Evolutionary conservation across 2,797 vertebrate genomes (phyloP).

Genomic region (Xenentodon cancila): DNA sequence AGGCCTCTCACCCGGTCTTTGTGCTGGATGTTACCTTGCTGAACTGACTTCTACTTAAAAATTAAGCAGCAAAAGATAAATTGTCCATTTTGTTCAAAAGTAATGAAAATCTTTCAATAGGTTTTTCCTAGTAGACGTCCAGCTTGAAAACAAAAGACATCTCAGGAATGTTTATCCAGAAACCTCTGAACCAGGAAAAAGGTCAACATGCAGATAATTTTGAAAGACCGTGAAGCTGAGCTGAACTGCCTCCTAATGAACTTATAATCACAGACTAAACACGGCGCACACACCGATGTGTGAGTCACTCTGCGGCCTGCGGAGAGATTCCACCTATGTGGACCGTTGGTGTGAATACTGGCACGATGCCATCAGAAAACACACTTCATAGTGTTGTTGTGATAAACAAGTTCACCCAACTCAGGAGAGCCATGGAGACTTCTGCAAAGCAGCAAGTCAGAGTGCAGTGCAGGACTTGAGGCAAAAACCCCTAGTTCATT

Average conservation of each 20-base stretch:
- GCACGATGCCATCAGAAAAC: constrained; percentile 46
- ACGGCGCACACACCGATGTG: constrained; percentile 45
- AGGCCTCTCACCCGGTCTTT: constrained; percentile 11
- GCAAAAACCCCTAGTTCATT: too few relatives aligned
- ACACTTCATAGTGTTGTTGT: constrained; percentile 32
- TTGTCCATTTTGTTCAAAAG: constrained; percentile 5
- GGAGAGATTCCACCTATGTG: constrained; percentile 45
- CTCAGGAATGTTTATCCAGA: constrained; percentile 9
- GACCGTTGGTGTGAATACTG: constrained; percentile 54
- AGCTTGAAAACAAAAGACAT: background rate
- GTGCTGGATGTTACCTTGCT: background rate
- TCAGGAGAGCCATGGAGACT: constrained; percentile 14
- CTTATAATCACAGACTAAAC: constrained; percentile 49
- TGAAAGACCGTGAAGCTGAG: constrained; percentile 17
- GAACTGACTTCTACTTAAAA: constrained; percentile 14
- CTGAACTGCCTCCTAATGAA: constrained; percentile 35
- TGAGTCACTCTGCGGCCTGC: constrained; percentile 44
- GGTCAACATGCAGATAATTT: background rate
- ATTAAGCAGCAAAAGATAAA: constrained; percentile 8
- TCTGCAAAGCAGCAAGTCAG: background rate
- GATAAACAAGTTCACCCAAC: constrained; percentile 22
- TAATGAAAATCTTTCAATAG: constrained; percentile 1
- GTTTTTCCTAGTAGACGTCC: background rate
- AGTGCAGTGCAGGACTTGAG: background rate
- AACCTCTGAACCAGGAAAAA: constrained; percentile 10